Percentiles rank a stretch among this genome's conserved stretches.
phyloP scores from a whole-genome alignment of 2,797 vertebrate genomes.

The Tachyglossus aculeatus region DNA sequence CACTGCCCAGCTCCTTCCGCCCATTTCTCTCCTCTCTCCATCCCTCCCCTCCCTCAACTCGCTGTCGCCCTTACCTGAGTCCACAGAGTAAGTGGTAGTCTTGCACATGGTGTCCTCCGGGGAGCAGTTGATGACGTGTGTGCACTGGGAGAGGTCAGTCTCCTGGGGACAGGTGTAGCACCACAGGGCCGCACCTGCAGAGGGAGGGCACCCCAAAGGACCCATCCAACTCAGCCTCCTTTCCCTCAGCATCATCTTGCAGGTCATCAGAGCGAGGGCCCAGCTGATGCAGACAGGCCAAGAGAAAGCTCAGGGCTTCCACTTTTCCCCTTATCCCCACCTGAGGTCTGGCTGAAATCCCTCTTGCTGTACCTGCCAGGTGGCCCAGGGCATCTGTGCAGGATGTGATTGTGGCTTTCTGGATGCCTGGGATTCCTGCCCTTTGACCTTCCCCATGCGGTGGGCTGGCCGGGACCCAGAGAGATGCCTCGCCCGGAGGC shows the following conservation, averaged over 20 bases:
- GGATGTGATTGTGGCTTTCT: too few species aligned
- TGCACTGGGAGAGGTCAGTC: constrained; percentile 25
- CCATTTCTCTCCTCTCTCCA: background rate
- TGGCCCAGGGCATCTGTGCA: too few species aligned
- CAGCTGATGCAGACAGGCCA: too few species aligned
- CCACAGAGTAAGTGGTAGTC: constrained; percentile 36
- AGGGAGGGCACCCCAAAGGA: too few species aligned
- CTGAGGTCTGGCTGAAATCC: too few species aligned
- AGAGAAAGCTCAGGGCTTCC: too few species aligned
- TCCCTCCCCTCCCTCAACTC: background rate
- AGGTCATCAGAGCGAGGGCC: too few species aligned
- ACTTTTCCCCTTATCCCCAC: too few species aligned
- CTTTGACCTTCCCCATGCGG: too few species aligned
- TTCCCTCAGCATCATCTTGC: background rate
- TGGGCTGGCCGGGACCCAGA: background rate
- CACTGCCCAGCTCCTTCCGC: too few species aligned
- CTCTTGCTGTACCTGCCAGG: too few species aligned
- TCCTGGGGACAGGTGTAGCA: constrained; percentile 39
- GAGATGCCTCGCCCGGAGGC: background rate
- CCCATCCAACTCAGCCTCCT: background rate
- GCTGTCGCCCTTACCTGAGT: constrained; percentile 30
- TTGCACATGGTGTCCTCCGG: background rate
- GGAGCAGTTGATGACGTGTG: background rate
- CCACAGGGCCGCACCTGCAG: constrained; percentile 33
- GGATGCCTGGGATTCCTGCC: too few species aligned